These are phyloP conservation scores for Patella ulyssiponensis DNA, from an alignment of 2,888 invertebrate species.

Conservation along the genomic window DNA sequence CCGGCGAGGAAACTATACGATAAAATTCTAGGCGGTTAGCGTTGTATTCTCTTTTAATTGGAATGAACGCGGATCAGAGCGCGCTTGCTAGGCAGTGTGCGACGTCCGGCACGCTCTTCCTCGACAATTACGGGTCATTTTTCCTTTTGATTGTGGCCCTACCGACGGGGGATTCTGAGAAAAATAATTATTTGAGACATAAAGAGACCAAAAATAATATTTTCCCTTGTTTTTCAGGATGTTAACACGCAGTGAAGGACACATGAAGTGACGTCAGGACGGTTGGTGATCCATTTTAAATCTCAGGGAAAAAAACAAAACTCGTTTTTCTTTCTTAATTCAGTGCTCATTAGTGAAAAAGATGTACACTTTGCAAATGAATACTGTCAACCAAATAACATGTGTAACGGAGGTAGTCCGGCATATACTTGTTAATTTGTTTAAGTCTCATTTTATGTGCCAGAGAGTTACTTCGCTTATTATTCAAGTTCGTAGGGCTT, in stretches of 20 bases:
- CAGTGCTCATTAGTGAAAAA: too few species aligned
- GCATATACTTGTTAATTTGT: too few species aligned
- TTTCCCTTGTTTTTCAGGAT: conserved; percentile 5
- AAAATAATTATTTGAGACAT: conserved; percentile 3
- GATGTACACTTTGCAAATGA: too few species aligned
- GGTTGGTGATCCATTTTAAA: too few species aligned
- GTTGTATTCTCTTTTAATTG: neutral
- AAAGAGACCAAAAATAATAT: neutral
- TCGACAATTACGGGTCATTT: neutral
- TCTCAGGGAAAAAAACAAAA: too few species aligned
- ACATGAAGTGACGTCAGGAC: too few species aligned
- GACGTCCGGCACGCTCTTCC: neutral
- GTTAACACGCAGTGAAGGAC: neutral
- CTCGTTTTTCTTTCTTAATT: too few species aligned
- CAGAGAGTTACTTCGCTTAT: too few species aligned
- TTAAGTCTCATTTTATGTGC: too few species aligned
- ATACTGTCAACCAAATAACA: too few species aligned
- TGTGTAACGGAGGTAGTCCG: too few species aligned
- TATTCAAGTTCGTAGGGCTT: too few species aligned
- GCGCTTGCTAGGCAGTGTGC: neutral
- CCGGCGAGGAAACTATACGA: conserved; percentile 9
- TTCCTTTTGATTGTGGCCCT: neutral
- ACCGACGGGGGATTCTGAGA: neutral
- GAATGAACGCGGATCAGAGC: conserved; percentile 1
- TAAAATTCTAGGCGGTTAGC: neutral